Evolutionary conservation across 1,140 invertebrate species (phyloP), one percentile per base, ranked within the genome.

Genomic region (Apis florea): DNA sequence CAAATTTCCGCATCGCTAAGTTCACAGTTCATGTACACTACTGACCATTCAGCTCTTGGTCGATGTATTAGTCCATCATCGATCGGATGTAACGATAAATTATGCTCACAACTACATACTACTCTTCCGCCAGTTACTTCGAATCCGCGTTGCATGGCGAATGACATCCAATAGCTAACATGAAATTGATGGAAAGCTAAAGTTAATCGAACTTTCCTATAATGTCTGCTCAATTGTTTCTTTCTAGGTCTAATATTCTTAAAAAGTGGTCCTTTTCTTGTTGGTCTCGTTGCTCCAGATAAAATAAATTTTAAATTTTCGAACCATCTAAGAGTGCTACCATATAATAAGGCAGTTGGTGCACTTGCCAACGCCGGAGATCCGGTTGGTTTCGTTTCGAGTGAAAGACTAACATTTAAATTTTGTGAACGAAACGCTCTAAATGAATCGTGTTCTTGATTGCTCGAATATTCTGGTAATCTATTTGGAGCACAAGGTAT

Each of bases 121-220:
- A 99, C 95, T 26, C 97, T 95, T 21, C 97, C 97, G 1, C 98
- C 98, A n/a, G 96, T 95, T 56, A 99, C 95, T 90, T 99, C 97
- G 78, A 98, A 97, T 1, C 99, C 99, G 84, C 98, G 95, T 89
- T 99, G 98, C 95, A 98, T 97, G 0, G 98, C 97, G 90, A 98
- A 99, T 0, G 98, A 99, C 96, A 99, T 98, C 98, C 98, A 99
- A 94, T 99, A 99, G 89, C 97, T 97, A 17, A 99, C 97, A 93
- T 98, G 97, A 88, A 99, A 97, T 82, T 97, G 96, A 90, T 98
- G 98, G 59, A 99, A 94, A 1, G 96, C 97, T 54, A 99, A 94
- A 1, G 97, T 96, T 1, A 99, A 93, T 88, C 98, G 96, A 64
- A 99, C 95, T 86, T 97, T 97, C 76, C 97, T 96, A 89, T 99